These are phyloP conservation scores for Fragum sueziense DNA, from an alignment of 2,888 invertebrate genomes.

Conservation along the genomic window DNA sequence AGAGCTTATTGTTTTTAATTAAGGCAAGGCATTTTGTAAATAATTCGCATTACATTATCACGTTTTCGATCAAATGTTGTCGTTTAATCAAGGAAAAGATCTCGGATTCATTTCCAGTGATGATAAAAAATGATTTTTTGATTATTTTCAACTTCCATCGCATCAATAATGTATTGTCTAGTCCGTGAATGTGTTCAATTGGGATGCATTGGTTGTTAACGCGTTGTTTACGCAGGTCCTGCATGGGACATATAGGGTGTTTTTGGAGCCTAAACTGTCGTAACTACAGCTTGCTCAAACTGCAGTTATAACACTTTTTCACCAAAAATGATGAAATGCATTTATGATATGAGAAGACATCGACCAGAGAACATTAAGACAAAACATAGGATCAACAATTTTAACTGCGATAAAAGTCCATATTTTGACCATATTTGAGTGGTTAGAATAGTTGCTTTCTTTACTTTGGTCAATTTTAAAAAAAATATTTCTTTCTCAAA, in stretches of 20 bases:
- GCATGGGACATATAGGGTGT: neutral
- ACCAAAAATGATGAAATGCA: no score
- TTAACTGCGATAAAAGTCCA: no score
- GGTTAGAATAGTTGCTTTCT: no score
- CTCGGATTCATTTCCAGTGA: conserved; percentile 23
- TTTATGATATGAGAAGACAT: no score
- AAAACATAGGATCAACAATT: no score
- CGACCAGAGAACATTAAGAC: no score
- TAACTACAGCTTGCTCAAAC: no score
- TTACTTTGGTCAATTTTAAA: no score
- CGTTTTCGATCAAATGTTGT: conserved; percentile 51
- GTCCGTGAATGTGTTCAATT: conserved; percentile 8
- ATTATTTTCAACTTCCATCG: conserved; percentile 39
- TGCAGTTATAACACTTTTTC: no score
- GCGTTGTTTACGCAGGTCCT: neutral
- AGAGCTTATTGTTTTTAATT: conserved; percentile 49
- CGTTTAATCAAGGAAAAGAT: conserved; percentile 22
- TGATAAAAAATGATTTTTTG: conserved; percentile 43
- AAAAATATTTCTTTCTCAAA: no score
- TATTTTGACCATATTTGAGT: no score
- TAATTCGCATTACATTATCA: conserved; percentile 49
- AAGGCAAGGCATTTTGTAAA: conserved; percentile 31
- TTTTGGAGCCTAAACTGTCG: no score
- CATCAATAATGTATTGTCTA: conserved; percentile 51
- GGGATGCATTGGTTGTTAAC: conserved; percentile 5